Base-by-base conservation (phyloP, 2,888 invertebrate genomes). In the Metallyticus violacea region DNA sequence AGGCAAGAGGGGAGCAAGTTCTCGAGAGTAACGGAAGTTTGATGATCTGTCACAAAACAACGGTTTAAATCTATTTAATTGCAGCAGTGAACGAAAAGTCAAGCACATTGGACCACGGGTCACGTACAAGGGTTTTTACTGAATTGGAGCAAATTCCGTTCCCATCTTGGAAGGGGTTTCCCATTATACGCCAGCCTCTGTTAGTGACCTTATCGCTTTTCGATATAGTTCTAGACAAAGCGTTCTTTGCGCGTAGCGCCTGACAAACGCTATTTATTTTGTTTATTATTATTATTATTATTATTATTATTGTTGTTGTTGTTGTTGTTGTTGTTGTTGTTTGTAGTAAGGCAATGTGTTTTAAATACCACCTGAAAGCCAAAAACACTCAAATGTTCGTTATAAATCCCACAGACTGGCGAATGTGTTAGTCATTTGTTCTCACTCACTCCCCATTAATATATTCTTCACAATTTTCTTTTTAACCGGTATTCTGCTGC, bases 61-160 rank as follows among this genome's bases (percentile, higher is more conserved):
- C 79, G 79, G 6, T 22, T 22, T 7, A 40, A 81, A 40, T 29
- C 28, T 27, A 40, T 79, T n/a, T 40, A 40, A 81, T 79, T 40
- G 40, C 15, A 5, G 83, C 26, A 76, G n/a, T 83, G 83, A 77
- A 81, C 81, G 62, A 81, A 26, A 77, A 79, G 79, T 30, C 78
- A 77, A 29, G 79, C 29, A 79, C 28, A 80, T 80, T 62, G 22
- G 22, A n/a, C 29, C 6, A n/a, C 25, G 6, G 26, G 79, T 27
- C 79, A 26, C 27, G 79, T 76, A 76, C n/a, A 26, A 79, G 79
- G 79, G 40, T 79, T 28, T 62, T 77, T 77, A 78, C 86, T 87
- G 88, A 88, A 88, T 88, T 88, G 88, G 88, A 88, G 88, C 88
- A 88, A 88, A 88, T 88, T 88, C 88, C 85, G 88, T 62, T 80